A percentile compares a stretch with the other conserved stretches of the same genome.
phyloP scores from a whole-genome alignment of 2,113 vertebrate species.

The Cacatua alba region DNA sequence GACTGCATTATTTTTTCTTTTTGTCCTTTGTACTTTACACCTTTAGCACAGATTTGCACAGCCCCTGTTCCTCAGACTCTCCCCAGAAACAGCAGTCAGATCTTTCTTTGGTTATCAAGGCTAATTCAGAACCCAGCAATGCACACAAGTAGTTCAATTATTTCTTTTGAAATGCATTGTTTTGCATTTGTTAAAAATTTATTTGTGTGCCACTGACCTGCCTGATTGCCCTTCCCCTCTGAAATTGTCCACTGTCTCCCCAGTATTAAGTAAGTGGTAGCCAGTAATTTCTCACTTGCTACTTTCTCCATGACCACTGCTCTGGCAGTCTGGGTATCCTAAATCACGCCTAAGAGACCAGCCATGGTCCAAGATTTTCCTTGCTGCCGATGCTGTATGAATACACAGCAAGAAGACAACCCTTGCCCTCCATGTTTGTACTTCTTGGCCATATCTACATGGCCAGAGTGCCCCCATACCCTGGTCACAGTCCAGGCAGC shows the following conservation, averaged over 20 bases:
- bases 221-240: not conserved
- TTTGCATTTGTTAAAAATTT: not conserved
- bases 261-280: too few relatives aligned
- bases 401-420: not conserved
- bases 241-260: not conserved
- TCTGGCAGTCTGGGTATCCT: not conserved
- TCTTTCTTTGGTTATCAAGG: not conserved
- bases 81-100: not conserved
- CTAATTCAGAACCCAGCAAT: not conserved
- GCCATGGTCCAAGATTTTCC: not conserved
- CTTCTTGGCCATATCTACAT: rapidly evolving
- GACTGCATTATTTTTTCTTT: not conserved
- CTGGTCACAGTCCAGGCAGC: not conserved
- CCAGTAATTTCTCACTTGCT: not conserved
- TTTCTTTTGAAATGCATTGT: not conserved
- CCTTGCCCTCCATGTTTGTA: not conserved
- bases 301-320: not conserved
- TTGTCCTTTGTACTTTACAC: not conserved
- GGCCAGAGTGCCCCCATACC: not conserved
- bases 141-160: not conserved
- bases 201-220: not conserved
- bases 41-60: not conserved
- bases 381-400: not conserved
- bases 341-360: not conserved
- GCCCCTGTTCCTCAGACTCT: not conserved